These are phyloP conservation scores for Litoditis marina DNA, from an alignment of 2,888 invertebrate species.

Conservation along the genomic window DNA sequence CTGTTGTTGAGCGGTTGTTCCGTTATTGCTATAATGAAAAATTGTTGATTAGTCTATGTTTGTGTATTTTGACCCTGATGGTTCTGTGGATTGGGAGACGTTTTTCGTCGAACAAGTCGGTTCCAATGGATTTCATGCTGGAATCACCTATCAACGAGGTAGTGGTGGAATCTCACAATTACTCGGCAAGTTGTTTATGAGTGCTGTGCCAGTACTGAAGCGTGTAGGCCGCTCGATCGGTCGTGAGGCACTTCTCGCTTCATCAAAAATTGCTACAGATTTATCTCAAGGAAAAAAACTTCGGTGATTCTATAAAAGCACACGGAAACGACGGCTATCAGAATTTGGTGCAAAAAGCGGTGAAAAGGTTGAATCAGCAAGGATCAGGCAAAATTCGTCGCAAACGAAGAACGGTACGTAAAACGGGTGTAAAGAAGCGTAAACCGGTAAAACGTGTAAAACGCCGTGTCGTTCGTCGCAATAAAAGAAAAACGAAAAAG, in stretches of 20 bases:
- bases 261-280: constrained; percentile 15
- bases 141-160: constrained; percentile 14
- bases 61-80: constrained; percentile 4
- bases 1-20: constrained; percentile 6
- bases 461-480: neutral
- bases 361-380: constrained; percentile 1
- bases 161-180: constrained; percentile 16
- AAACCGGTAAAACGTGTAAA: neutral
- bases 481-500: neutral
- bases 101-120: constrained; percentile 5
- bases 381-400: neutral
- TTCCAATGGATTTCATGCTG: constrained; percentile 16
- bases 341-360: constrained; percentile 4
- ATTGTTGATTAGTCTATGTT: neutral
- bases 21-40: constrained; percentile 4
- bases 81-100: constrained; percentile 8
- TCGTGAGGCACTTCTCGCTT: constrained; percentile 6
- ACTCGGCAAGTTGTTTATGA: constrained; percentile 16
- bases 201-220: constrained; percentile 15
- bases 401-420: neutral
- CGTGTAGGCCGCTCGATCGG: constrained; percentile 7
- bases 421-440: neutral
- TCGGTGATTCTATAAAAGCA: constrained; percentile 1
- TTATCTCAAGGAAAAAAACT: constrained; percentile 6
- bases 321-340: constrained; percentile 8